These are phyloP conservation scores for Aethina tumida DNA, from an alignment of 1,140 invertebrate genomes.

Conservation along the genomic window DNA sequence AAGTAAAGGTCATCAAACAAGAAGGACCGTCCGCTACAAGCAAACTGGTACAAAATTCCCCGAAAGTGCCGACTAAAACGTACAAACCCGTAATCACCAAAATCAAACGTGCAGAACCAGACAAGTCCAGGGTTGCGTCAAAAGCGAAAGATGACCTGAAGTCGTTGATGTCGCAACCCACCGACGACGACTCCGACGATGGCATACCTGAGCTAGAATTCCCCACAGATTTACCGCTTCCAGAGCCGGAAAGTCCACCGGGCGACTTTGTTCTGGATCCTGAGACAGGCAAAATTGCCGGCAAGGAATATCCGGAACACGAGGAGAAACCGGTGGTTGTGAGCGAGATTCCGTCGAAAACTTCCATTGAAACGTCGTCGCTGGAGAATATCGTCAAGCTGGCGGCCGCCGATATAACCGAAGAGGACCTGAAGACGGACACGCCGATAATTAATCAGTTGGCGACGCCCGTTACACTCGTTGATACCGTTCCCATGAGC, in stretches of 20 bases:
- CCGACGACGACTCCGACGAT: constrained; percentile 32
- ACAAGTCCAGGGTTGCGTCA: neutral
- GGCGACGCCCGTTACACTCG: neutral
- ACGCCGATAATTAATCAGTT: constrained; percentile 14
- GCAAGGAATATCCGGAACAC: constrained; percentile 46
- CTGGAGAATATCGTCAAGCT: constrained; percentile 32
- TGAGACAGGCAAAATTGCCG: constrained; percentile 55
- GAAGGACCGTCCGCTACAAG: constrained; percentile 17
- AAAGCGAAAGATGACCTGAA: constrained; percentile 3
- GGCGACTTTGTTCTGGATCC: constrained; percentile 59
- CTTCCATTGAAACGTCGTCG: constrained; percentile 4
- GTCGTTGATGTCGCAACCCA: constrained; percentile 4
- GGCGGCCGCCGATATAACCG: constrained; percentile 30
- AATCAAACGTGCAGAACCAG: neutral
- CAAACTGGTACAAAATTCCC: neutral
- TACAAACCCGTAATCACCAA: neutral
- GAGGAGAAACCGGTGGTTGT: constrained; percentile 17
- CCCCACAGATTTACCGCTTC: constrained; percentile 45
- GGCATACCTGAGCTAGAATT: constrained; percentile 36
- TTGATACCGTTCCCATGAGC: neutral
- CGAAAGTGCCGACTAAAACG: neutral
- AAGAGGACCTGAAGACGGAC: constrained; percentile 27
- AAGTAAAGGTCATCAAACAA: constrained; percentile 32
- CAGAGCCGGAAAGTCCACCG: constrained; percentile 54
- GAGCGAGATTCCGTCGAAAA: constrained; percentile 12